A percentile compares a stretch with the other conserved stretches of the same genome.
Conservation (phyloP, 2,888 invertebrate species). For the Rapana venosa region DNA sequence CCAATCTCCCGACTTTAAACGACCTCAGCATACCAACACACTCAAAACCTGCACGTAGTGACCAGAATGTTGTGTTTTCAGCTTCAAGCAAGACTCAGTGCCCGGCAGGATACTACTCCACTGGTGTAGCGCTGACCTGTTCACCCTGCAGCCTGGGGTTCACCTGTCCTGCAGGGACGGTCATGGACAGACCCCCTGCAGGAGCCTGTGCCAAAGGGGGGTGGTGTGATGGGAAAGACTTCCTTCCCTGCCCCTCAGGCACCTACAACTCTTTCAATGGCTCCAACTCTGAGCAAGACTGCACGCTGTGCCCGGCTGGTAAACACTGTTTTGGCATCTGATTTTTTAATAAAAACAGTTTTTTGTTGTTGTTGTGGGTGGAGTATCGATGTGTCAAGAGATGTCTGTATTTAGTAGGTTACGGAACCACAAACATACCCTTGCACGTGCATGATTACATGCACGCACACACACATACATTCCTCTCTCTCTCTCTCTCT, state of each 20-base stretch:
- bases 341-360: no score
- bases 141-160: slow-evolving; percentile 69
- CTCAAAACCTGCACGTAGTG: no score
- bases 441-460: no score
- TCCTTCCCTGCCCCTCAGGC: slow-evolving; percentile 69
- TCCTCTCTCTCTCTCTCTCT: no score
- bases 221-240: slow-evolving; percentile 73
- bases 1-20: no score
- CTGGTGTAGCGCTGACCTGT: slow-evolving; percentile 63
- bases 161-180: slow-evolving; percentile 68
- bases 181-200: slow-evolving; percentile 63
- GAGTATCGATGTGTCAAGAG: not conserved
- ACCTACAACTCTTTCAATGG: slow-evolving; percentile 72
- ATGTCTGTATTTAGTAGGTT: not conserved
- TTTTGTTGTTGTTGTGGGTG: not conserved
- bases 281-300: slow-evolving; percentile 59
- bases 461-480: no score
- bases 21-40: no score
- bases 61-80: slow-evolving; percentile 47
- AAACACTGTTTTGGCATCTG: not conserved
- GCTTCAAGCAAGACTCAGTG: slow-evolving; percentile 70
- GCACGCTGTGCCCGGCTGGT: slow-evolving; percentile 73
- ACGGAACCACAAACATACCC: no score
- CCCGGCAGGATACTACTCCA: slow-evolving; percentile 72
- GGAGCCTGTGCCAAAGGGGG: slow-evolving; percentile 70